These are phyloP conservation scores for Calephelis virginiensis DNA, from an alignment of 1,140 invertebrate species.

Conservation along the genomic window DNA sequence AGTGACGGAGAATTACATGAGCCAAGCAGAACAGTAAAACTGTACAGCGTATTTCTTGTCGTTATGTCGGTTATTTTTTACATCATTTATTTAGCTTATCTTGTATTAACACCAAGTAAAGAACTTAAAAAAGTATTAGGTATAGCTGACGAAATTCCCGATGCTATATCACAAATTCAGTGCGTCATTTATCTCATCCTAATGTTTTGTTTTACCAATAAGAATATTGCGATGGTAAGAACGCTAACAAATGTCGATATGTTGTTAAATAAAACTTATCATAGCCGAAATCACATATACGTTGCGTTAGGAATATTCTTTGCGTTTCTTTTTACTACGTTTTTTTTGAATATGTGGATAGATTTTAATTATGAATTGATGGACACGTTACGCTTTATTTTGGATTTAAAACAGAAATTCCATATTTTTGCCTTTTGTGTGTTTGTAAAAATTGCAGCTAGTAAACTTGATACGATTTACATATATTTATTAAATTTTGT, in stretches of 20 bases:
- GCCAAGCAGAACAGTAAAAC: slow-evolving; percentile 36
- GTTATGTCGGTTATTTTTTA: slow-evolving; percentile 11
- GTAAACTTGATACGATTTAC: neutral
- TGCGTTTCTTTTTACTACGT: slow-evolving; percentile 6
- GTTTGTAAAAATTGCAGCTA: neutral
- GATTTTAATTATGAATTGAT: neutral
- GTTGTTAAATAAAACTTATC: slow-evolving; percentile 32
- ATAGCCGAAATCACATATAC: slow-evolving; percentile 29
- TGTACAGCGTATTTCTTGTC: slow-evolving; percentile 26
- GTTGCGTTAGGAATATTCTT: slow-evolving; percentile 23
- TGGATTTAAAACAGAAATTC: slow-evolving; percentile 46
- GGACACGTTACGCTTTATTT: slow-evolving; percentile 26
- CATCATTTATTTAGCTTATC: neutral
- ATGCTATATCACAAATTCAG: slow-evolving; percentile 36
- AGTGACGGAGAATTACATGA: slow-evolving; percentile 24
- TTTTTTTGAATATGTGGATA: neutral
- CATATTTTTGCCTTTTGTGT: slow-evolving; percentile 32
- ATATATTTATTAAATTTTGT: neutral
- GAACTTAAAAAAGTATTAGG: neutral
- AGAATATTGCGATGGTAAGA: slow-evolving; percentile 39
- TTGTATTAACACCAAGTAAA: neutral
- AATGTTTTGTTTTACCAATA: slow-evolving; percentile 30
- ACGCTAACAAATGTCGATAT: slow-evolving; percentile 38
- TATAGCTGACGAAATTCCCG: slow-evolving; percentile 37
- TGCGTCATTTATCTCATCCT: slow-evolving; percentile 35